Conservation (phyloP, 2,888 invertebrate genomes). For the Cyclophora albipunctata region DNA sequence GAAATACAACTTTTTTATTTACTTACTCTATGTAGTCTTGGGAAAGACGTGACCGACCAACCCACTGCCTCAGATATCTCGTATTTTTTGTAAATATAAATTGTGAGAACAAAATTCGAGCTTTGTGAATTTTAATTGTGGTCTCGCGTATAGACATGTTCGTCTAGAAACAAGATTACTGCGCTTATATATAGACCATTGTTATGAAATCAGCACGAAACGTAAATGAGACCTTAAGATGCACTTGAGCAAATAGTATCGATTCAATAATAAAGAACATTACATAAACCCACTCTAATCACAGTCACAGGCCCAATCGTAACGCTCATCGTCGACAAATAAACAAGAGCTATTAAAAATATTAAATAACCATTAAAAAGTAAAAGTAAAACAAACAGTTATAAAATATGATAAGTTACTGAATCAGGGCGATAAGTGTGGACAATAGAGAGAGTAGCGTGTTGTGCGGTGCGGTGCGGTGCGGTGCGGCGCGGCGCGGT, state of each 20-base stretch:
- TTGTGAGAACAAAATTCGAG: conserved; percentile 11
- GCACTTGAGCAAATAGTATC: too few species aligned
- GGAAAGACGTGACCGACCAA: conserved; percentile 17
- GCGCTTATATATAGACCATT: too few species aligned
- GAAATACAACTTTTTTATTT: not conserved
- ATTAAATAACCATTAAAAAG: conserved; percentile 24
- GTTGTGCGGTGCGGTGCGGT: conserved; percentile 22
- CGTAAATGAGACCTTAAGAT: too few species aligned
- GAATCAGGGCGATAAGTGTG: conserved; percentile 43
- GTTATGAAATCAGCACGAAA: too few species aligned
- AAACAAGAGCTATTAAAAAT: not conserved
- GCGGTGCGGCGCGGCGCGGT: conserved; percentile 26
- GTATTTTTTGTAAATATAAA: conserved; percentile 1
- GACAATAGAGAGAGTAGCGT: conserved; percentile 56
- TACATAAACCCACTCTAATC: too few species aligned
- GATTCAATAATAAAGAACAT: too few species aligned
- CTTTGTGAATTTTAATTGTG: conserved; percentile 5
- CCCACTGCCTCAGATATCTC: conserved; percentile 14
- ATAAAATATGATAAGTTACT: conserved; percentile 36
- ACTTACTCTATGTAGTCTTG: conserved; percentile 11
- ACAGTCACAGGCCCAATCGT: too few species aligned
- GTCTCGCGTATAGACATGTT: not conserved
- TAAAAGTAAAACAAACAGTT: conserved; percentile 44
- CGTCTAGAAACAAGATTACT: too few species aligned
- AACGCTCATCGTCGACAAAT: too few species aligned